Evolutionary conservation across 2,113 vertebrate species (phyloP), one percentile per base, ranked within the genome.

Genomic region (Pituophis catenifer): DNA sequence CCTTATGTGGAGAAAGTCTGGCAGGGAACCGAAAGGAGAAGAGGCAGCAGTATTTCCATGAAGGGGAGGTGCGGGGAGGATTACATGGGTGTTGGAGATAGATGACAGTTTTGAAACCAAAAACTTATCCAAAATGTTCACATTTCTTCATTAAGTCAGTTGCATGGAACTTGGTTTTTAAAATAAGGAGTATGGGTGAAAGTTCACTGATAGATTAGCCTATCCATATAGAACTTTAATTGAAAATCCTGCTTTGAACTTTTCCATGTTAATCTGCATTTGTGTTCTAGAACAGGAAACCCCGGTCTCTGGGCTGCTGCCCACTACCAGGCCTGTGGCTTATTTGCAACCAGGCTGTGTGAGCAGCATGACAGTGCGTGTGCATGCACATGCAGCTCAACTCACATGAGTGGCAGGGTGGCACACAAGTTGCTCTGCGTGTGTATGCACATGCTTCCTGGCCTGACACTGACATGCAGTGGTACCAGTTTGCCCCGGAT

Each of bases 291-390:
- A 81, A 44, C 75, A 81, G 8, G 33, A 12, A 6, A 33, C 29
- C 29, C 65, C 29, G 17, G 33, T 5, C 65, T 70, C 65, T 70
- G 29, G 65, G 65, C 65, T 1, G 2, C 12, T 0, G 65, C 65
- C 62, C 65, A 33, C 12, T 15, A 70, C 29, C 1, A 0, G 62
- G 12, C 62, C 62, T 2, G 5, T 13, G 12, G 29, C 29, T 70
- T 70, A 70, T 70, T 33, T 70, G 62, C 65, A 70, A 6, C 65
- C 4, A 8, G 65, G 65, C 26, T 3, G 12, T 70, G 29, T 70
- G 29, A 70, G 65, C 12, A 5, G 29, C 12, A 0, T n/a, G 65
- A 29, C 12, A 15, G 12, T n/a, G 4, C 0, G 12, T 2, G 5
- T n/a, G 29, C 11, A 70, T 0, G 1, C 1, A 1, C 12, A 70